Percentiles rank a stretch among this genome's conserved stretches.
These are phyloP conservation scores for Schizothorax lantsangensis DNA, from an alignment of 2,797 vertebrate genomes.

Conservation along the genomic window DNA sequence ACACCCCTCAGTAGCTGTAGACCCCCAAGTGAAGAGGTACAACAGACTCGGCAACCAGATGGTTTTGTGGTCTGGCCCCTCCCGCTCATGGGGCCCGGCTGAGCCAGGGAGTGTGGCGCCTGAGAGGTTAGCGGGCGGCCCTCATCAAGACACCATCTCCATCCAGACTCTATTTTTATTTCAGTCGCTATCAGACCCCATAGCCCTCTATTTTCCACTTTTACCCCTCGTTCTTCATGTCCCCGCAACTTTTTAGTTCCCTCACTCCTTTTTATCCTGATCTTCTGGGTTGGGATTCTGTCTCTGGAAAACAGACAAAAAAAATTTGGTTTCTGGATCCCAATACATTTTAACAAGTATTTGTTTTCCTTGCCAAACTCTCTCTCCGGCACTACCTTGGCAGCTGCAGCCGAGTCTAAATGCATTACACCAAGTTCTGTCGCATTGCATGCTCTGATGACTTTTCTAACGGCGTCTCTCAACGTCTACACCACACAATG, in stretches of 20 bases:
- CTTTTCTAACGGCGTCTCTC: slow-evolving; percentile 40
- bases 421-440: slow-evolving; percentile 38
- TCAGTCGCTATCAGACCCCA: slow-evolving; percentile 68
- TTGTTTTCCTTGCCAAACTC: slow-evolving; percentile 75
- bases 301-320: slow-evolving; percentile 44
- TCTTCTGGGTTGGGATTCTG: slow-evolving; percentile 65
- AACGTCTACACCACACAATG: slow-evolving; percentile 21
- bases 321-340: slow-evolving; percentile 73
- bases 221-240: slow-evolving; percentile 12
- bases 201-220: slow-evolving; percentile 39
- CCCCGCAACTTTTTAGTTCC: slow-evolving; percentile 51
- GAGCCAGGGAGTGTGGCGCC: slow-evolving; percentile 81
- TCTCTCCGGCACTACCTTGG: slow-evolving; percentile 69
- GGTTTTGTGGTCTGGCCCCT: slow-evolving; percentile 78
- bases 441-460: slow-evolving; percentile 29
- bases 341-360: slow-evolving; percentile 64
- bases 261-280: slow-evolving; percentile 63
- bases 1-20: slow-evolving; percentile 34
- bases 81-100: slow-evolving; percentile 74
- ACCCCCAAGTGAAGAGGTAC: slow-evolving; percentile 67
- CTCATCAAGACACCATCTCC: slow-evolving; percentile 80
- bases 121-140: slow-evolving; percentile 81
- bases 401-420: slow-evolving; percentile 43
- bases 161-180: slow-evolving; percentile 83
- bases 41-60: slow-evolving; percentile 70